Evolutionary conservation across 2,797 vertebrate genomes (phyloP).

Genomic region (Gallinago nigripennis): DNA sequence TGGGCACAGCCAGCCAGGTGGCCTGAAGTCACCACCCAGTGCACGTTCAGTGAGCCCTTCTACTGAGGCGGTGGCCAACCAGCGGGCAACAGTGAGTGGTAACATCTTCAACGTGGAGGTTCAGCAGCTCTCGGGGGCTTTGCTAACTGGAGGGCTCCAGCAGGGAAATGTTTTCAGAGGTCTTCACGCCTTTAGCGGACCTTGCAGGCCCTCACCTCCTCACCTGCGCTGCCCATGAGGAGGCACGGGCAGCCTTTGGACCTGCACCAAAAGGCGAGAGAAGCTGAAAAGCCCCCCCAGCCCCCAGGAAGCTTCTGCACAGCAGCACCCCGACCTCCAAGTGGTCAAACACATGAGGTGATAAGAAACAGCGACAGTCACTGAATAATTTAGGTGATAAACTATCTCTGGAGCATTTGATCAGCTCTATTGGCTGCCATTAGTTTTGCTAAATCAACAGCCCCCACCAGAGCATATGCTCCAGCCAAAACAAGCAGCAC

Average conservation of each 20-base stretch:
- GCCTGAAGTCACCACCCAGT: not conserved
- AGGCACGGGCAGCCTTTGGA: not conserved
- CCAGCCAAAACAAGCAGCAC: not conserved
- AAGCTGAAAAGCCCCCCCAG: not conserved
- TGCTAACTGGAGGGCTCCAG: not conserved
- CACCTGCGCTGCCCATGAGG: accelerated
- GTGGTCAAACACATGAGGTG: not conserved
- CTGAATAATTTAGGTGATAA: conserved; percentile 29
- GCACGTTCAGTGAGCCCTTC: accelerated
- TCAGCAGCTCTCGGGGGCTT: not conserved
- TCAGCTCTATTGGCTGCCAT: not conserved
- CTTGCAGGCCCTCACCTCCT: not conserved
- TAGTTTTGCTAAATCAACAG: conserved; percentile 40
- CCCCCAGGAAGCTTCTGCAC: not conserved
- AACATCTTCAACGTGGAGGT: not conserved
- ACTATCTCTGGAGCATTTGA: not conserved
- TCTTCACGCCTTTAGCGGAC: not conserved
- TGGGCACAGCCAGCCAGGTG: not conserved
- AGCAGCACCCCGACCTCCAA: not conserved
- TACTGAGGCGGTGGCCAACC: accelerated
- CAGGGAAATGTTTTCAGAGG: not conserved
- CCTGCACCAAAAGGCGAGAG: not conserved
- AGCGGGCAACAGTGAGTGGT: not conserved
- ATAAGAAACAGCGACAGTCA: not conserved
- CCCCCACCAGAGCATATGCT: not conserved